These are phyloP conservation scores for Perdix hodgsoniae DNA, from an alignment of 2,797 vertebrate genomes.

Conservation along the genomic window DNA sequence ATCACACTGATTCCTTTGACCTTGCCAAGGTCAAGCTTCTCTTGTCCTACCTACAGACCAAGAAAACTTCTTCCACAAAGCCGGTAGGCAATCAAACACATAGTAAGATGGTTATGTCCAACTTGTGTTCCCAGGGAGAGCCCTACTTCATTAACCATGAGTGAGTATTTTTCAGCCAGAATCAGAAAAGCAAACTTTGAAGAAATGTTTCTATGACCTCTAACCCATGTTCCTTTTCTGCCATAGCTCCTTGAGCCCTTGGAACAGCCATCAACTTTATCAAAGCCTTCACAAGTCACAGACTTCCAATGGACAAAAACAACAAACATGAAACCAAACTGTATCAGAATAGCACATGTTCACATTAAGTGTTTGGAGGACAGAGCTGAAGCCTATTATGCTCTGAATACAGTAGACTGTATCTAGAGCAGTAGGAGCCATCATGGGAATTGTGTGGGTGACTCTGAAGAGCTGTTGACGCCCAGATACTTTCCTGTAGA, in stretches of 20 bases:
- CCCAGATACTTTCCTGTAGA: background rate
- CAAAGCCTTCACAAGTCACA: background rate
- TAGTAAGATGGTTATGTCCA: fast-evolving
- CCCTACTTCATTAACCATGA: fast-evolving
- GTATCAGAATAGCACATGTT: background rate
- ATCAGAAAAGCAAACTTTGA: background rate
- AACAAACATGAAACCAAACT: background rate
- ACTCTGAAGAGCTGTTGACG: background rate
- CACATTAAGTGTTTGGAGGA: background rate
- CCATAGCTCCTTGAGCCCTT: background rate
- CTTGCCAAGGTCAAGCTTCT: background rate
- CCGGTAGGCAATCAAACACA: background rate
- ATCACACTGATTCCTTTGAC: background rate
- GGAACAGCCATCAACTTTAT: background rate
- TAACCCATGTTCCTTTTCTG: background rate
- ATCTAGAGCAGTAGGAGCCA: background rate
- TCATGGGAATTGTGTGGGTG: background rate
- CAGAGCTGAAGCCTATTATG: background rate
- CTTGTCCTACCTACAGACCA: background rate
- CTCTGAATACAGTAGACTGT: background rate
- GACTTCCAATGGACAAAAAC: background rate
- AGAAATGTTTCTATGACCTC: background rate
- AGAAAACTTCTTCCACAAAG: background rate
- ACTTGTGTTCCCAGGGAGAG: background rate
- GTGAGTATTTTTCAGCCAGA: background rate